These are phyloP conservation scores for Pteria penguin DNA, from an alignment of 2,888 invertebrate species.

Conservation along the genomic window DNA sequence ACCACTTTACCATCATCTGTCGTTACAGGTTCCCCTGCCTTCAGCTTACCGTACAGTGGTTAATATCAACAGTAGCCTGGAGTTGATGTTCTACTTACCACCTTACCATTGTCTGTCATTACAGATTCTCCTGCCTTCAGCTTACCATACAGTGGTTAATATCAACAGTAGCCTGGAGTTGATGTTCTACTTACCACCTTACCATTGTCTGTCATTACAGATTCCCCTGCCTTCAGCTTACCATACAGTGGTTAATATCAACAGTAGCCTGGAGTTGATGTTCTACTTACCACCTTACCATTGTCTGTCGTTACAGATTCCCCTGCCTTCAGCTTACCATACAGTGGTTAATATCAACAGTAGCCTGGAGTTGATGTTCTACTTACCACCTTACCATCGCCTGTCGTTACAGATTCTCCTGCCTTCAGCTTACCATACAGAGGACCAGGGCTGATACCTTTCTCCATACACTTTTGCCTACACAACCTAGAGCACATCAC, in stretches of 20 bases:
- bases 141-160: slow-evolving; percentile 77
- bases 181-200: slow-evolving; percentile 54
- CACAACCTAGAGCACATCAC: no score
- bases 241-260: slow-evolving; percentile 78
- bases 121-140: slow-evolving; percentile 79
- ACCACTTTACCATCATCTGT: slow-evolving; percentile 70
- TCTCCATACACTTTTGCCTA: slow-evolving; percentile 66
- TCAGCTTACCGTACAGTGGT: slow-evolving; percentile 78
- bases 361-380: no score
- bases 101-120: slow-evolving; percentile 68
- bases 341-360: no score
- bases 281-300: no score
- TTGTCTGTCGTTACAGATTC: no score
- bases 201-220: slow-evolving; percentile 73
- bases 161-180: no score
- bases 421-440: slow-evolving; percentile 77
- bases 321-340: background rate
- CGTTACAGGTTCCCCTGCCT: slow-evolving; percentile 76
- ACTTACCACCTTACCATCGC: slow-evolving; percentile 69
- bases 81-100: no score
- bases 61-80: no score
- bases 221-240: slow-evolving; percentile 77
- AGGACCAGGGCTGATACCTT: slow-evolving; percentile 79
- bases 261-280: no score
- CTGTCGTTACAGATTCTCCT: slow-evolving; percentile 74